phyloP scores from a whole-genome alignment of 2,113 vertebrate genomes.

The Acanthochromis polyacanthus region DNA sequence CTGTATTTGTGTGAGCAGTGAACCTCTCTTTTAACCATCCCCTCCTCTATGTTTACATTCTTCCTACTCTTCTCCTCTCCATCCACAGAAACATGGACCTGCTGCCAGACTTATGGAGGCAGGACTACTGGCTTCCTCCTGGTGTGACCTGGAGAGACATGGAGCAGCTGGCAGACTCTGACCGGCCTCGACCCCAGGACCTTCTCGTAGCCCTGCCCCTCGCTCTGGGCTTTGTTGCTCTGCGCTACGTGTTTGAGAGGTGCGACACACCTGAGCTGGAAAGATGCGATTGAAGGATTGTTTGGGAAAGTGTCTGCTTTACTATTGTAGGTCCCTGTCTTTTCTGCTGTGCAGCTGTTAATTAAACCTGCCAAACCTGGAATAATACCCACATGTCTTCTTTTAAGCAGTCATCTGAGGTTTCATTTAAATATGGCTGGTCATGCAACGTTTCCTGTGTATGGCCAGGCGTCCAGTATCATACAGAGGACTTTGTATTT shows the following conservation, averaged over 20 bases:
- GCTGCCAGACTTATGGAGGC: conserved; percentile 88
- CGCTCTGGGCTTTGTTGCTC: conserved; percentile 83
- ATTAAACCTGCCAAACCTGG: background rate
- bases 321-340: background rate
- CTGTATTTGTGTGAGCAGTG: background rate
- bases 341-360: background rate
- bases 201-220: conserved; percentile 87
- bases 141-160: conserved; percentile 90
- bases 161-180: conserved; percentile 81
- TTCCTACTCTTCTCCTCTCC: background rate
- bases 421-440: background rate
- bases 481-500: background rate
- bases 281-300: background rate
- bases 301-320: background rate
- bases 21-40: background rate
- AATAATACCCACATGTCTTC: background rate
- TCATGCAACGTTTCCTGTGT: conserved; percentile 16
- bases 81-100: conserved; percentile 84
- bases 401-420: background rate
- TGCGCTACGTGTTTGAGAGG: conserved; percentile 90
- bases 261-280: conserved; percentile 62
- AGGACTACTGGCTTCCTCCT: conserved; percentile 91
- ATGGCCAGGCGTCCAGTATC: background rate
- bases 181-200: conserved; percentile 83
- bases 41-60: background rate